Evolutionary conservation across 2,888 invertebrate genomes (phyloP), one percentile per base, ranked within the genome.

Genomic region (Stictocephala bisonia): DNA sequence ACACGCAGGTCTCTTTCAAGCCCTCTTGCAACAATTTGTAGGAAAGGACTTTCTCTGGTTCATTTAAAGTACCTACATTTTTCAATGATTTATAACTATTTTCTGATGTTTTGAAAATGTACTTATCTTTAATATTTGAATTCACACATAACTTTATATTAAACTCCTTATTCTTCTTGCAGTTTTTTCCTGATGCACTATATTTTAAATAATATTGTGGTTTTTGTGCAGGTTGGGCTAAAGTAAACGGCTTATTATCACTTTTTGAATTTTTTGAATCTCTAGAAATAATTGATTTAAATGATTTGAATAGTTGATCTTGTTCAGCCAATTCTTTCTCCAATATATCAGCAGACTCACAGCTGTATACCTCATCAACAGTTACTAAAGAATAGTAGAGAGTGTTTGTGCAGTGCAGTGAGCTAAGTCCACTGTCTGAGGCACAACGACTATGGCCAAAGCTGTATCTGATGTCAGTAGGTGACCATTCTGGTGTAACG

Each of bases 241-340:
- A 51, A 26, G 18, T 35, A 27, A 69, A 69, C 2, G 73, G 64
- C 27, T 73, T 73, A 31, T 48, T 56, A 13, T 40, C 53, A 13
- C 56, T 48, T 29, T 68, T 73, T 1, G 27, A 18, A 3, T 20
- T 66, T 40, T 66, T 82, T 81, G 77, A 79, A 68, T 79, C 78
- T 80, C 83, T 82, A 76, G 79, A 77, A 35, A 84, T 84, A 74
- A 87, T 86, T 72, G 84, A 85, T 74, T 86, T 83, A 82, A 87
- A 87, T 58, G 86, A 86, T 80, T 84, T 83, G 48, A 86, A 86
- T 41, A 87, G 82, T 51, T 83, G 85, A 80, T 87, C 87, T 81
- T 87, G 87, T 81, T 87, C 87, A 27, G 83, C 84, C 18, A 87
- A 83, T 81, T 87, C 87, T 79, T 85, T 85, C 58, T 87, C 87